A percentile compares a stretch with the other conserved stretches of the same genome.
Evolutionary conservation across 2,888 invertebrate species (phyloP).

Genomic region (Alviniconcha strummeri): DNA sequence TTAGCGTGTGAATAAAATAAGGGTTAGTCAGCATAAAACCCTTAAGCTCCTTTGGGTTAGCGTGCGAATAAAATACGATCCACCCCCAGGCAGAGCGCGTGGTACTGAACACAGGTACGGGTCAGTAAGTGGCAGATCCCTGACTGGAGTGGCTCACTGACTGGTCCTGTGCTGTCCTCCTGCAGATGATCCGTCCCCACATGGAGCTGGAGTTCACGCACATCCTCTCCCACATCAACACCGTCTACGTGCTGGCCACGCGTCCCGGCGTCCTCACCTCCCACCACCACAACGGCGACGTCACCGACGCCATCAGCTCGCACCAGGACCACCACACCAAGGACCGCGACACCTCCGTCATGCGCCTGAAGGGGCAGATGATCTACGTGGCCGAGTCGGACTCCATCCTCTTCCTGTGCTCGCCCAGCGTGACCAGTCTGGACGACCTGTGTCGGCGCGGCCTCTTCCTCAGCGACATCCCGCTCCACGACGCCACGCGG

Average conservation of each 20-base stretch:
- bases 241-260: conserved; percentile 63
- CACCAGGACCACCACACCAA: conserved; percentile 38
- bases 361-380: conserved; percentile 88
- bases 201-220: conserved; percentile 62
- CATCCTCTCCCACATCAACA: conserved; percentile 64
- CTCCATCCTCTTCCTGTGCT: conserved; percentile 92
- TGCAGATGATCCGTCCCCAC: conserved; percentile 63
- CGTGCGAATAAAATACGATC: too few species aligned
- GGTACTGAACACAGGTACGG: too few species aligned
- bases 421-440: conserved; percentile 95
- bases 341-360: conserved; percentile 52
- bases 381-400: conserved; percentile 93
- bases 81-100: too few species aligned
- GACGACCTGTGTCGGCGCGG: conserved; percentile 94
- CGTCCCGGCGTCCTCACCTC: conserved; percentile 51
- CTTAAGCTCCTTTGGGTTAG: too few species aligned
- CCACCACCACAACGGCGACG: conserved; percentile 37
- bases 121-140: too few species aligned
- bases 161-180: too few species aligned
- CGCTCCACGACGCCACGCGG: conserved; percentile 94
- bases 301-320: neutral
- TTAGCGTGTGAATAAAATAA: neutral
- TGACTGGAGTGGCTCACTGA: too few species aligned
- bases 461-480: conserved; percentile 94
- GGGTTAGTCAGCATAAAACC: too few species aligned